phyloP scores from a whole-genome alignment of 1,140 invertebrate species.

The Solen grandis region DNA sequence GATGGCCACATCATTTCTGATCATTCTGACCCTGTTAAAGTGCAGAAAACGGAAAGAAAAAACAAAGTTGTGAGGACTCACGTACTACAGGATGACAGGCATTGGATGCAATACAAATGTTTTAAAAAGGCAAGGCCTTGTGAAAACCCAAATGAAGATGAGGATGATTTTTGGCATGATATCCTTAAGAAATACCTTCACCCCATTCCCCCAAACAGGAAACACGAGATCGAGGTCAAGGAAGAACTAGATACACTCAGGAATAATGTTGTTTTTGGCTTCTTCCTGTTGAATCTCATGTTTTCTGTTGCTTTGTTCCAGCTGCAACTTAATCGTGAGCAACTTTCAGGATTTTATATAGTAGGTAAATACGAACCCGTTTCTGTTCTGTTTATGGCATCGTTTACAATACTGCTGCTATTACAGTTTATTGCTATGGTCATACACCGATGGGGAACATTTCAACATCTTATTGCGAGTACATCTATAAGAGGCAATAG shows the following conservation, averaged over 20 bases:
- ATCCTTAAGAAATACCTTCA: constrained; percentile 68
- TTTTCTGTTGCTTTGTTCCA: constrained; percentile 75
- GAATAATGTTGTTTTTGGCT: constrained; percentile 70
- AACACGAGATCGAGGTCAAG: constrained; percentile 77
- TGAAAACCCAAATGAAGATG: background rate
- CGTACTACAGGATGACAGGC: background rate
- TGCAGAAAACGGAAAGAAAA: background rate
- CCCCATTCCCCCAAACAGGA: constrained; percentile 63
- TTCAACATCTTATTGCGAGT: constrained; percentile 97
- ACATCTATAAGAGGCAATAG: constrained; percentile 81
- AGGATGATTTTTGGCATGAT: constrained; percentile 49
- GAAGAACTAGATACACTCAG: constrained; percentile 63
- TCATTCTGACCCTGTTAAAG: background rate
- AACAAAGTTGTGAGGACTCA: background rate
- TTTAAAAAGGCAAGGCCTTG: background rate
- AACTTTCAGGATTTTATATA: constrained; percentile 41
- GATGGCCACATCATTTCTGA: too few species aligned
- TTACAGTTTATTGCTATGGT: constrained; percentile 82
- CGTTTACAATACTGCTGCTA: constrained; percentile 79
- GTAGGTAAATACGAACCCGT: constrained; percentile 49
- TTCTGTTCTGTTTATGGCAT: constrained; percentile 71
- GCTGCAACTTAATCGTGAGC: constrained; percentile 56
- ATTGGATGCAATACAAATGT: constrained; percentile 19
- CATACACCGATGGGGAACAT: constrained; percentile 91
- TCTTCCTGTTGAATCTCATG: constrained; percentile 74